Evolutionary conservation across 1,140 invertebrate species (phyloP).

Genomic region (Pseudomyrmex sp.): DNA sequence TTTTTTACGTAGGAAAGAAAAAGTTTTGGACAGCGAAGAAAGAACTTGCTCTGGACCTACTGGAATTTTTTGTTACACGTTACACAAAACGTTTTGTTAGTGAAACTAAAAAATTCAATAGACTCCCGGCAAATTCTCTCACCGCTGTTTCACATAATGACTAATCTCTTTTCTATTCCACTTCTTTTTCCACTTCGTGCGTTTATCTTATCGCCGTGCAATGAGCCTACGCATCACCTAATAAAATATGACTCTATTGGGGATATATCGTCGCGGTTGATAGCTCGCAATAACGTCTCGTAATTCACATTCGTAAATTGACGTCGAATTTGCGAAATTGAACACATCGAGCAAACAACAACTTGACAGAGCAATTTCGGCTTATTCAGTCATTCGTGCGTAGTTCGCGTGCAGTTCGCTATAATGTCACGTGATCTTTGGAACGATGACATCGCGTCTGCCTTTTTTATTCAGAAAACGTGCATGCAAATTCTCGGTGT

Average conservation of each 20-base stretch:
- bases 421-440: conserved; percentile 36
- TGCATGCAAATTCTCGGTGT: conserved; percentile 14
- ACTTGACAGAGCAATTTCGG: background rate
- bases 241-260: conserved; percentile 27
- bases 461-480: conserved; percentile 31
- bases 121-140: too few species aligned
- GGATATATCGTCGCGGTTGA: background rate
- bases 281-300: background rate
- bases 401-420: background rate
- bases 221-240: background rate
- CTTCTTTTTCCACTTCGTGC: background rate
- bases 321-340: conserved; percentile 2
- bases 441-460: conserved; percentile 40
- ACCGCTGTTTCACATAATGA: too few species aligned
- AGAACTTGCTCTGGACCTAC: too few species aligned
- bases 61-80: too few species aligned
- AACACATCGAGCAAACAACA: background rate
- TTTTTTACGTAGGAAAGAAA: too few species aligned
- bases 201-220: conserved; percentile 22
- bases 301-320: conserved; percentile 5
- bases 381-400: background rate
- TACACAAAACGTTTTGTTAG: too few species aligned
- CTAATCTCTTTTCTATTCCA: too few species aligned
- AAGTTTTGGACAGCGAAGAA: too few species aligned
- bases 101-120: too few species aligned